phyloP scores from a whole-genome alignment of 1,140 invertebrate genomes.

The Sitobion miscanthi region DNA sequence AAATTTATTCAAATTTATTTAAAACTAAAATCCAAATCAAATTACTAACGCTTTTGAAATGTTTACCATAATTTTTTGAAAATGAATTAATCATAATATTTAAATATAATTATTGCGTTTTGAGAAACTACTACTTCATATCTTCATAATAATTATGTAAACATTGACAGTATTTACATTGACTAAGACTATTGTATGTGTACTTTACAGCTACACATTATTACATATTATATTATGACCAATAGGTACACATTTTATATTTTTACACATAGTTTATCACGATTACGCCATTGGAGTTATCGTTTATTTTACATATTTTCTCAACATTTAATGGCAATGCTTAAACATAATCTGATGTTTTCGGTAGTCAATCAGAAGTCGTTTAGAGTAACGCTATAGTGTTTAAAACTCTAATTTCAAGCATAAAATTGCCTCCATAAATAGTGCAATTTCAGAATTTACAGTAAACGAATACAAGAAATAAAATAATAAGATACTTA shows the following conservation, averaged over 20 bases:
- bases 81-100: background rate
- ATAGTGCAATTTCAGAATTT: background rate
- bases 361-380: constrained; percentile 23
- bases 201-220: background rate
- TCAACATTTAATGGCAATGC: background rate
- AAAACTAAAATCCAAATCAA: background rate
- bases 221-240: background rate
- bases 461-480: background rate
- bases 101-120: background rate
- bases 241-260: background rate
- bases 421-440: background rate
- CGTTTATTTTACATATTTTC: background rate
- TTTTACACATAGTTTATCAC: background rate
- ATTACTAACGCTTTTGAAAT: background rate
- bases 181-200: background rate
- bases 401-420: background rate
- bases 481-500: background rate
- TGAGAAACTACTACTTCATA: background rate
- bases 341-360: constrained; percentile 13
- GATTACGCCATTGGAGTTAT: background rate
- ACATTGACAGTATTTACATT: background rate
- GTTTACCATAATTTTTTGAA: background rate
- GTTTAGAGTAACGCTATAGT: background rate
- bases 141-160: background rate
- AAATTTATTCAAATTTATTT: background rate